phyloP scores from a whole-genome alignment of 2,797 vertebrate genomes.

The Esox lucius region DNA sequence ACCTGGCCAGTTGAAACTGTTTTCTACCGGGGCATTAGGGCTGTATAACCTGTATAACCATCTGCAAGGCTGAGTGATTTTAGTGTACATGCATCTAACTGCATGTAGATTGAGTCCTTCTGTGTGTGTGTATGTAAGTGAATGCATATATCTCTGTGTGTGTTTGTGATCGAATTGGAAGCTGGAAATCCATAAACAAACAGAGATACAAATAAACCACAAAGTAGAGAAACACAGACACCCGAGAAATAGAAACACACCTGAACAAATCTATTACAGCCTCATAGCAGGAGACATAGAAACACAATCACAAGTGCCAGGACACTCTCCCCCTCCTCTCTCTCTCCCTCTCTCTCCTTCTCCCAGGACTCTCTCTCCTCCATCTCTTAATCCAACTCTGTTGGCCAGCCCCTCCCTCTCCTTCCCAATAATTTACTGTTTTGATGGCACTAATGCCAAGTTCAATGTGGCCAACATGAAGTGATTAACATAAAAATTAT shows the following conservation, averaged over 20 bases:
- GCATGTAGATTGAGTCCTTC: neutral
- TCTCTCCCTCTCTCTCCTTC: neutral
- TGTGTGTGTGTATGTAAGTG: neutral
- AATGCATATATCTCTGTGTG: neutral
- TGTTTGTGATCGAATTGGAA: neutral
- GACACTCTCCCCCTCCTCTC: neutral
- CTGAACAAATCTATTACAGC: slow-evolving; percentile 22
- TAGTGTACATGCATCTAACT: neutral
- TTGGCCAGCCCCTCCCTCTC: neutral
- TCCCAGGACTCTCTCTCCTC: neutral
- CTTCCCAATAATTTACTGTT: no score
- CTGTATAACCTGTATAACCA: slow-evolving; percentile 35
- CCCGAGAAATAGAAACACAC: slow-evolving; percentile 7
- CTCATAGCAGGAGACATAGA: slow-evolving; percentile 21
- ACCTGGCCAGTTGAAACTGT: neutral
- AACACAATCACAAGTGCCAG: slow-evolving; percentile 33
- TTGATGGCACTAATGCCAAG: no score
- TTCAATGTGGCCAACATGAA: no score
- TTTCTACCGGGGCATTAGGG: slow-evolving; percentile 9
- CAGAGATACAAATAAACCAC: neutral
- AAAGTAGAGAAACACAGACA: neutral
- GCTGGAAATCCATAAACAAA: neutral
- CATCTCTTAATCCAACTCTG: neutral
- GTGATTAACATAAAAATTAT: no score
- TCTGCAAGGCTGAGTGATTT: slow-evolving; percentile 11